These are phyloP conservation scores for Drosophila dunni DNA, from an alignment of 1,140 invertebrate species.

Conservation along the genomic window DNA sequence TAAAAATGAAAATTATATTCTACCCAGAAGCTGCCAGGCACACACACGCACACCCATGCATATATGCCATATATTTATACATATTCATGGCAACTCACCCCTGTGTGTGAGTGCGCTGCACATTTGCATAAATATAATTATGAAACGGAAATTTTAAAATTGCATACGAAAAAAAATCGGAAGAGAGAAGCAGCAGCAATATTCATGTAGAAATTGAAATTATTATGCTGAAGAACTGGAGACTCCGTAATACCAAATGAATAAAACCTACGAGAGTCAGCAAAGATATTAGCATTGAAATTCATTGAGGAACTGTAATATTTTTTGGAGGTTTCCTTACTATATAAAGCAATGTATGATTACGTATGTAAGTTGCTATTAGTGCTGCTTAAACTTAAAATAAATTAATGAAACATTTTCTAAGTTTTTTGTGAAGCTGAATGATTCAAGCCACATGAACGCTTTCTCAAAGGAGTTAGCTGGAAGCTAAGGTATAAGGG, in stretches of 20 bases:
- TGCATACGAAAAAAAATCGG: conserved; percentile 56
- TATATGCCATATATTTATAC: conserved; percentile 24
- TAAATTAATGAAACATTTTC: too few species aligned
- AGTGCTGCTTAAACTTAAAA: too few species aligned
- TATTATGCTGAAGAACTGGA: conserved; percentile 37
- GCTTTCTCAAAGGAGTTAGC: too few species aligned
- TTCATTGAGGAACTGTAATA: conserved; percentile 5
- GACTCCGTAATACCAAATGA: not conserved
- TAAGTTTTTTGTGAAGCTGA: too few species aligned
- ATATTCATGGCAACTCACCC: conserved; percentile 47
- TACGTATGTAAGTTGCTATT: too few species aligned
- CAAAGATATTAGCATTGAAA: not conserved
- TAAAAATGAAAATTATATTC: conserved; percentile 83
- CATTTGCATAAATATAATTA: conserved; percentile 83
- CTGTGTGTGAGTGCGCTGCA: conserved; percentile 22
- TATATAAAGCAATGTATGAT: too few species aligned
- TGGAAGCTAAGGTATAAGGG: too few species aligned
- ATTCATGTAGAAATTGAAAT: conserved; percentile 62
- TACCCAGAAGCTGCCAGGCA: conserved; percentile 61
- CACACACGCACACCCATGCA: conserved; percentile 6
- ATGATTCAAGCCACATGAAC: too few species aligned
- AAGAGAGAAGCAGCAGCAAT: conserved; percentile 21
- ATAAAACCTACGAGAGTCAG: not conserved
- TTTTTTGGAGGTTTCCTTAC: not conserved
- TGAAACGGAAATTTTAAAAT: conserved; percentile 74